Conservation (phyloP, 2,113 vertebrate genomes). For the Cairina moschata region DNA sequence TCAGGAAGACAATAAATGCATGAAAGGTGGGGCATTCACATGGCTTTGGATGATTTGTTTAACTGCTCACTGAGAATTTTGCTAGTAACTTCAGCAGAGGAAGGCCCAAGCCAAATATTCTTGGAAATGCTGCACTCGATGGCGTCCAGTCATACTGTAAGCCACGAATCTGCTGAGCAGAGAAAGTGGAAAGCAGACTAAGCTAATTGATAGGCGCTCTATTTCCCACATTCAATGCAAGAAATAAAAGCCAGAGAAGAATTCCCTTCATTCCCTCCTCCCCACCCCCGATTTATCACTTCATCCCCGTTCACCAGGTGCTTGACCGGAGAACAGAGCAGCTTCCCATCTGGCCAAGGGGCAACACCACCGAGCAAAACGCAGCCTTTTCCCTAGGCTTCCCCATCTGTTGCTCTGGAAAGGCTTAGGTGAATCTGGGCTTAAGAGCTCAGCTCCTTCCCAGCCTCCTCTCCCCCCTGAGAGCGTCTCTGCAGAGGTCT, state of each 20-base stretch:
- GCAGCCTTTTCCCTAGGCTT: not conserved
- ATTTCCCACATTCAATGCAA: not conserved
- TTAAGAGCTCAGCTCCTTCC: constrained; percentile 1
- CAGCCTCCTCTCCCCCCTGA: not conserved
- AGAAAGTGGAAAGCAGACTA: not conserved
- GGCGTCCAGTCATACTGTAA: not conserved
- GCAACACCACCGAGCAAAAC: not conserved
- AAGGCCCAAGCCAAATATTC: not conserved
- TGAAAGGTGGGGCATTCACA: not conserved
- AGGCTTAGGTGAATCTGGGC: not conserved
- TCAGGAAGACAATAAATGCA: not conserved
- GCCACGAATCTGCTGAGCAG: not conserved
- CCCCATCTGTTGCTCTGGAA: constrained; percentile 8
- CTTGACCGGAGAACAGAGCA: not conserved
- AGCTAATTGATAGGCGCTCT: not conserved
- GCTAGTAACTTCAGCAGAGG: not conserved
- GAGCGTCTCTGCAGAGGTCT: not conserved
- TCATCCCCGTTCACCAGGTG: not conserved
- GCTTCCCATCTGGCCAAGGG: constrained; percentile 15
- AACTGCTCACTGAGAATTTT: not conserved
- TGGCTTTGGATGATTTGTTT: not conserved
- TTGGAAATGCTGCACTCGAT: not conserved
- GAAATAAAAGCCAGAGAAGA: not conserved
- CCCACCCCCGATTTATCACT: not conserved
- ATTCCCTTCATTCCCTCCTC: not conserved